Evolutionary conservation across 2,113 vertebrate genomes (phyloP), one percentile per base, ranked within the genome.

Genomic region (Nematolebias whitei): DNA sequence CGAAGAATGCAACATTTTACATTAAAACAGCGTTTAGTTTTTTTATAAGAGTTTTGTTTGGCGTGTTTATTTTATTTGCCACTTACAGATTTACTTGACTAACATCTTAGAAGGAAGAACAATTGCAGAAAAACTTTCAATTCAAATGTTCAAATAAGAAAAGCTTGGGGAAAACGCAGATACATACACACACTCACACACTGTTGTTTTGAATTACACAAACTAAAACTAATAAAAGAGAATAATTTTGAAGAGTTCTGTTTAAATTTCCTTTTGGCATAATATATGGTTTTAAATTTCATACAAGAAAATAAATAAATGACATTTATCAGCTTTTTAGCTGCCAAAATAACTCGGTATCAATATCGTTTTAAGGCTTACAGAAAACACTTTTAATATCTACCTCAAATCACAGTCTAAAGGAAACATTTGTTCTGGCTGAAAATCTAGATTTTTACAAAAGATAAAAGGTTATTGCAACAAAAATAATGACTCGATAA

Each of bases 401-500:
- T 75, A 63, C 58, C 49, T 54, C 58, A 82, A 74, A 68, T 73
- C 35, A 67, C 57, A 66, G 20, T 56, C 10, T n/a, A 60, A 62
- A 49, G 53, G 63, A 44, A 75, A 58, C 32, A 64, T 57, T 15
- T 74, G 29, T 45, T 35, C 26, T 43, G 55, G 57, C 66, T 62
- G 48, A 16, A 67, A 65, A 15, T 26, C 5, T 58, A 57, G 2
- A 41, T 50, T 77, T n/a, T 80, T 75, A 58, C 38, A 38, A 53
- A 22, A 20, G 29, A 54, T 49, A 52, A n/a, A n/a, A 23, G 24
- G 51, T 80, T 56, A 54, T 40, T 79, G 55, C 47, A 53, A 60
- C 38, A 78, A 57, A 53, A 76, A 65, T 74, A 60, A 68, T 74
- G 64, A 70, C 64, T 71, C 56, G 50, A 65, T 76, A 60, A 58